phyloP scores from a whole-genome alignment of 1,140 invertebrate species.

The Sycophaga agraensis region DNA sequence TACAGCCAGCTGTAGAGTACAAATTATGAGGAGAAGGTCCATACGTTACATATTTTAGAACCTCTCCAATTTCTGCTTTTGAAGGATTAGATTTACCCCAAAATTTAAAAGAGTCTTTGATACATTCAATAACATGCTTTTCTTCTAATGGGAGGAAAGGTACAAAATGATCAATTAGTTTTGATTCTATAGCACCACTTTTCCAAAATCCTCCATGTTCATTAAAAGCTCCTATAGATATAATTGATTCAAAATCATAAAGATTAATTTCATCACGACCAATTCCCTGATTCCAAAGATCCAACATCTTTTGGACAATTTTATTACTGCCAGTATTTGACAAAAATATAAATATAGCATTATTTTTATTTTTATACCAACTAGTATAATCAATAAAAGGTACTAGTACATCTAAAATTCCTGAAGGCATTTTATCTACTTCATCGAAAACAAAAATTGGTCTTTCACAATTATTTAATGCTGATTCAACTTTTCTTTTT shows the following conservation, averaged over 20 bases:
- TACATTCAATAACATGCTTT: constrained; percentile 77
- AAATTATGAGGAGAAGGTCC: constrained; percentile 57
- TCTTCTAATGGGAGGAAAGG: constrained; percentile 92
- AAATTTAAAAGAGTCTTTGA: constrained; percentile 60
- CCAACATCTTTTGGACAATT: constrained; percentile 67
- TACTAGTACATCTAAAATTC: constrained; percentile 80
- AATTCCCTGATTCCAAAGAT: constrained; percentile 67
- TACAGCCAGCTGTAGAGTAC: constrained; percentile 64
- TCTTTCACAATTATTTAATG: constrained; percentile 69
- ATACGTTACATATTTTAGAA: constrained; percentile 53
- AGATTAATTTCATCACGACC: constrained; percentile 68
- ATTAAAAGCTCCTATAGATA: constrained; percentile 74
- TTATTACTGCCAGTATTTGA: constrained; percentile 79
- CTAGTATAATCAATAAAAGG: constrained; percentile 83
- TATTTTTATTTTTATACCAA: constrained; percentile 57
- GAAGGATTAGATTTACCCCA: constrained; percentile 50
- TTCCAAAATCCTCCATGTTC: constrained; percentile 76
- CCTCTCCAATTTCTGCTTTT: constrained; percentile 55
- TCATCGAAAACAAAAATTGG: constrained; percentile 97
- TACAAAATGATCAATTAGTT: constrained; percentile 88
- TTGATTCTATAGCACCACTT: constrained; percentile 75
- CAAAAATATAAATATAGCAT: constrained; percentile 87
- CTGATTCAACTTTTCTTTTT: constrained; percentile 60
- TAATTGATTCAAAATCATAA: constrained; percentile 75
- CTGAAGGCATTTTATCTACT: constrained; percentile 88